Evolutionary conservation across 2,113 vertebrate genomes (phyloP).

Genomic region (Ellobius talpinus): DNA sequence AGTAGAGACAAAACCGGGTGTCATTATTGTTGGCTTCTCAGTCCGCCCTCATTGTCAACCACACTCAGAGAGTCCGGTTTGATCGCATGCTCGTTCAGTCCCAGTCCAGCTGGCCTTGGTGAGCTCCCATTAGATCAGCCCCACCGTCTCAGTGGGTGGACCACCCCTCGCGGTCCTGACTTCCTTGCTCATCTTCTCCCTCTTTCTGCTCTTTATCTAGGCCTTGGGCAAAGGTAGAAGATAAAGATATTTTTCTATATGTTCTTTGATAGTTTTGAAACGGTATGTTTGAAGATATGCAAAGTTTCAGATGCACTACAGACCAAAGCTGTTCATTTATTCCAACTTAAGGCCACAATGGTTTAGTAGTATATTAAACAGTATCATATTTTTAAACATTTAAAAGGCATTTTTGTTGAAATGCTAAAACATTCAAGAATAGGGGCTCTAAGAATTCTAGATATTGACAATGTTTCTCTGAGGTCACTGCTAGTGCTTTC

Average conservation of each 20-base stretch:
- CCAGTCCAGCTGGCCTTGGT: too few species aligned
- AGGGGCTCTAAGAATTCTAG: not conserved
- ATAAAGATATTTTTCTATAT: not conserved
- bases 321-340: not conserved
- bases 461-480: not conserved
- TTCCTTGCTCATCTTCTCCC: too few species aligned
- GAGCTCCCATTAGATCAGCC: too few species aligned
- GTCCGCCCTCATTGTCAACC: too few species aligned
- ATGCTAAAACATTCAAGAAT: not conserved
- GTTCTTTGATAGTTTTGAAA: not conserved
- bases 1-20: too few species aligned
- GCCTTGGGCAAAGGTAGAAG: fast-evolving
- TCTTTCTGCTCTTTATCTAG: too few species aligned
- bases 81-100: too few species aligned
- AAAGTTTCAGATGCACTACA: not conserved
- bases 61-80: too few species aligned
- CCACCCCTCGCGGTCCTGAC: too few species aligned
- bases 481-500: not conserved
- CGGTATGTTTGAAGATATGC: not conserved
- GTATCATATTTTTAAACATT: not conserved
- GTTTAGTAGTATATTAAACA: not conserved
- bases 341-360: not conserved
- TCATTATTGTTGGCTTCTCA: too few species aligned
- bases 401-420: not conserved
- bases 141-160: too few species aligned